Evolutionary conservation across 1,140 invertebrate genomes (phyloP).

Genomic region (Cotesia vestalis): DNA sequence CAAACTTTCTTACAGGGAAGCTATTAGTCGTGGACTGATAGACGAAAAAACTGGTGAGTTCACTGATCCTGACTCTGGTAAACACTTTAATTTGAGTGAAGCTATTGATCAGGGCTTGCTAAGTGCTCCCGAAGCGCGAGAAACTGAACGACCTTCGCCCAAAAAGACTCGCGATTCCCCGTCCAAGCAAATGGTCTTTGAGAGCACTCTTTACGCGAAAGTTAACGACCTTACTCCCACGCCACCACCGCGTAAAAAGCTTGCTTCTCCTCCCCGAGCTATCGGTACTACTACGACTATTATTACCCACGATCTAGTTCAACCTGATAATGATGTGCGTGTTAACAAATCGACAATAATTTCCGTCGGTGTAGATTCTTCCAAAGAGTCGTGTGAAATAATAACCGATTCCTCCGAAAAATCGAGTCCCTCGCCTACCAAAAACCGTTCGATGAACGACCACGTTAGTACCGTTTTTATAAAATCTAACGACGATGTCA

Average conservation of each 20-base stretch:
- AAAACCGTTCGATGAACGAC: constrained; percentile 30
- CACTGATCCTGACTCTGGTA: constrained; percentile 79
- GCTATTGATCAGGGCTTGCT: constrained; percentile 79
- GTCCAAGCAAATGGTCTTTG: constrained; percentile 48
- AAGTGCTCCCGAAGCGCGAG: constrained; percentile 66
- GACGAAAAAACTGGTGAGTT: constrained; percentile 82
- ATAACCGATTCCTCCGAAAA: constrained; percentile 20
- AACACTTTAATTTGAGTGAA: constrained; percentile 81
- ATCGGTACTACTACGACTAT: constrained; percentile 57
- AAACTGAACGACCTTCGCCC: constrained; percentile 36
- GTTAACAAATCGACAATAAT: background rate
- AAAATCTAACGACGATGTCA: constrained; percentile 1
- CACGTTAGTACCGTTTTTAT: constrained; percentile 22
- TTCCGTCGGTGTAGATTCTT: constrained; percentile 13
- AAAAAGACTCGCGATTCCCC: constrained; percentile 46
- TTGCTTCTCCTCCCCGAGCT: constrained; percentile 55
- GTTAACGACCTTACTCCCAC: constrained; percentile 41
- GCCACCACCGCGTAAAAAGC: constrained; percentile 34
- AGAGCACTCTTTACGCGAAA: constrained; percentile 45
- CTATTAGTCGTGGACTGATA: constrained; percentile 80
- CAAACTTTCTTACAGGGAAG: constrained; percentile 80
- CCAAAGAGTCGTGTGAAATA: constrained; percentile 1
- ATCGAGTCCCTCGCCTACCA: constrained; percentile 34
- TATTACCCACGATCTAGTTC: constrained; percentile 48
- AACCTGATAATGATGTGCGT: background rate